These are phyloP conservation scores for Brachylomia viminalis DNA, from an alignment of 2,888 invertebrate species.

Conservation along the genomic window DNA sequence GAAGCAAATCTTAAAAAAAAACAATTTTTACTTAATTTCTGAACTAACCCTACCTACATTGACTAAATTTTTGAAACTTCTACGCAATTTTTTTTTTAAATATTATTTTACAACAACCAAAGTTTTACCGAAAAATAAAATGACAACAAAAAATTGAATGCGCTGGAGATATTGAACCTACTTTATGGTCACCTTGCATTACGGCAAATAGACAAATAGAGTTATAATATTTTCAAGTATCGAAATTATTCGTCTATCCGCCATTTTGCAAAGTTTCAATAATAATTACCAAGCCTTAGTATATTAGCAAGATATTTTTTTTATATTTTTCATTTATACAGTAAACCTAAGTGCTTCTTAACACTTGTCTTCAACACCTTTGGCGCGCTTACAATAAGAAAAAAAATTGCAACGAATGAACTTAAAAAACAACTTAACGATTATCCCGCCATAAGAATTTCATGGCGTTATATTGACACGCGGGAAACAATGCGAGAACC, in stretches of 20 bases:
- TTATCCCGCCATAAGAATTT: slow-evolving; percentile 75
- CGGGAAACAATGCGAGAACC: slow-evolving; percentile 1
- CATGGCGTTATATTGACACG: slow-evolving; percentile 68
- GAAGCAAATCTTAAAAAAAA: slow-evolving; percentile 79
- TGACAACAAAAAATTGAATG: slow-evolving; percentile 67
- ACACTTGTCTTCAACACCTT: slow-evolving; percentile 81
- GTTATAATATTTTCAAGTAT: slow-evolving; percentile 35
- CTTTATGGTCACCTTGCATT: slow-evolving; percentile 39
- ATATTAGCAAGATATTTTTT: slow-evolving; percentile 84
- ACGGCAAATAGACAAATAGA: slow-evolving; percentile 34
- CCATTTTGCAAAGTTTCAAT: slow-evolving; percentile 58
- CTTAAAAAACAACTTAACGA: slow-evolving; percentile 87
- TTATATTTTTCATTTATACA: slow-evolving; percentile 86
- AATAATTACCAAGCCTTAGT: slow-evolving; percentile 75
- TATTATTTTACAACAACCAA: slow-evolving; percentile 86
- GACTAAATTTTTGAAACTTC: slow-evolving; percentile 70
- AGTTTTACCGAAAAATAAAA: slow-evolving; percentile 69
- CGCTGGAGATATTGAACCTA: slow-evolving; percentile 58
- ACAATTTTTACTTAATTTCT: slow-evolving; percentile 75
- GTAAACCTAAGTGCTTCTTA: slow-evolving; percentile 77
- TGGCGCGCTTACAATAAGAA: slow-evolving; percentile 86
- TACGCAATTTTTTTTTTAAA: slow-evolving; percentile 65
- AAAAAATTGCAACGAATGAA: slow-evolving; percentile 86
- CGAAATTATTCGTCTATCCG: slow-evolving; percentile 40
- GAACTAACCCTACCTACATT: slow-evolving; percentile 69